phyloP scores from a whole-genome alignment of 2,888 invertebrate genomes.

The Globia sparganii region DNA sequence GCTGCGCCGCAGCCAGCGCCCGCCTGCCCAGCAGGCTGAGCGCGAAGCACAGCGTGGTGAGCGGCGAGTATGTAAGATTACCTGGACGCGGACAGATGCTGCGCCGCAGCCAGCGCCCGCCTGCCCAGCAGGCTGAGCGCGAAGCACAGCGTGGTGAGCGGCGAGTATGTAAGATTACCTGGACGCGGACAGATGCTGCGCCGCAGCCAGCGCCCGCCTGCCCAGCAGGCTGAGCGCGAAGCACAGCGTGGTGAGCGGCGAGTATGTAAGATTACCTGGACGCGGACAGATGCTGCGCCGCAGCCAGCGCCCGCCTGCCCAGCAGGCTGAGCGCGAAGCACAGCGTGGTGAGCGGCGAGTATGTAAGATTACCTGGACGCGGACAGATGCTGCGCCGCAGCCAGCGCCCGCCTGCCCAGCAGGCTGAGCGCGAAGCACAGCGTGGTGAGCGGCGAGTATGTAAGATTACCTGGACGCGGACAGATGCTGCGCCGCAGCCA shows the following conservation, averaged over 20 bases:
- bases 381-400: no score
- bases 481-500: no score
- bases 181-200: no score
- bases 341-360: constrained; percentile 87
- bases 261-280: no score
- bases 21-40: constrained; percentile 81
- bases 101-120: not conserved
- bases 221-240: constrained; percentile 82
- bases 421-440: constrained; percentile 92
- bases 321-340: constrained; percentile 81
- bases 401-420: not conserved
- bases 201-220: not conserved
- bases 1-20: no score
- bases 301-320: constrained; percentile 72
- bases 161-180: not conserved
- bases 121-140: constrained; percentile 81
- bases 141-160: constrained; percentile 95
- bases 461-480: no score
- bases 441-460: constrained; percentile 91
- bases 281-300: no score
- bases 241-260: constrained; percentile 95
- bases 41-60: constrained; percentile 94
- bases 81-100: no score
- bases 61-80: constrained; percentile 49
- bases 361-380: no score